phyloP scores from a whole-genome alignment of 2,797 vertebrate genomes.

The Mormyrops boulengeri region DNA sequence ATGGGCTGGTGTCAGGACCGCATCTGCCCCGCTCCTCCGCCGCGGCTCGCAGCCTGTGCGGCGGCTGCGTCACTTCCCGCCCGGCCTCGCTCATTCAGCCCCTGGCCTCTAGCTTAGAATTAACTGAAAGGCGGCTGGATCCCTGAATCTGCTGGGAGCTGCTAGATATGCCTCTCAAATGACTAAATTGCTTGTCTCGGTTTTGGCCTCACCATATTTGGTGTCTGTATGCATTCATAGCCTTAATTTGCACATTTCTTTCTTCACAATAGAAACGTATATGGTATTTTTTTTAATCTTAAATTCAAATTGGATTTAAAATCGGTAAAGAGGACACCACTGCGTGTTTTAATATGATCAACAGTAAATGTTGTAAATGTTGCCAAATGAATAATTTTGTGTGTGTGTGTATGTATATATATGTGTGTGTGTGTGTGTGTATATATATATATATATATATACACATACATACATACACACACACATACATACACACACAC shows the following conservation, averaged over 20 bases:
- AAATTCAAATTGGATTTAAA: background rate
- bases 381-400: too few species aligned
- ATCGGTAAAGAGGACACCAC: background rate
- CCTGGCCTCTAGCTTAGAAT: background rate
- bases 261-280: background rate
- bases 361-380: too few species aligned
- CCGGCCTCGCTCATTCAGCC: background rate
- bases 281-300: background rate
- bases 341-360: background rate
- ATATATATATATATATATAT: too few species aligned
- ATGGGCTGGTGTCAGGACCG: constrained; percentile 26
- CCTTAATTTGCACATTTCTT: background rate
- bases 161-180: background rate
- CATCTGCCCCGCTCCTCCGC: constrained; percentile 15
- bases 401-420: too few species aligned
- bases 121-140: background rate
- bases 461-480: too few species aligned
- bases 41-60: background rate
- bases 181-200: background rate
- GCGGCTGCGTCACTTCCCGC: constrained; percentile 28
- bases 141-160: background rate
- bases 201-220: background rate
- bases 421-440: too few species aligned
- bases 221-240: background rate
- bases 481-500: too few species aligned